These are phyloP conservation scores for Machaerirhynchus nigripectus DNA, from an alignment of 2,113 vertebrate genomes.

Conservation along the genomic window DNA sequence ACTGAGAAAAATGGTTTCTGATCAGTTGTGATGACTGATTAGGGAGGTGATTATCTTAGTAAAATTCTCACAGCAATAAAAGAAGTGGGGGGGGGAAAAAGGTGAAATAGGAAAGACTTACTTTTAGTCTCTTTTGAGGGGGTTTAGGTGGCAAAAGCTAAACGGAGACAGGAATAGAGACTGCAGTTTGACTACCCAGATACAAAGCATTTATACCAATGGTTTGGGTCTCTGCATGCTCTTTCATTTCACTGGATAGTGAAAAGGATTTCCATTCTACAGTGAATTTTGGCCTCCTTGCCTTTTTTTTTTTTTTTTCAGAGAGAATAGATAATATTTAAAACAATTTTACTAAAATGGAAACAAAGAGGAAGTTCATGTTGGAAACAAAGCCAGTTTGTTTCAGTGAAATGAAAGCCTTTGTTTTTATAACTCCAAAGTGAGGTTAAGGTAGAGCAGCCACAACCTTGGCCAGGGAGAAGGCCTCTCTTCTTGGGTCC, in stretches of 20 bases:
- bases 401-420: not conserved
- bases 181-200: not conserved
- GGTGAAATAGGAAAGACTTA: not conserved
- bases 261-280: not conserved
- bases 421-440: not conserved
- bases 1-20: not conserved
- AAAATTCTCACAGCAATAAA: not conserved
- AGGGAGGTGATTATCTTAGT: not conserved
- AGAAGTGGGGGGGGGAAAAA: fast-evolving
- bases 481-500: not conserved
- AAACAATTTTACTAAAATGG: not conserved
- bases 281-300: not conserved
- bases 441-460: not conserved
- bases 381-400: not conserved
- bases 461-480: not conserved
- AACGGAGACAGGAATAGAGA: not conserved
- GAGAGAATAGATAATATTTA: not conserved
- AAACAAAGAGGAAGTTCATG: not conserved
- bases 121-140: not conserved
- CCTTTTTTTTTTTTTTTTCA: not conserved
- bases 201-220: not conserved
- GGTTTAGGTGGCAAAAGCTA: not conserved
- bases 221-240: not conserved
- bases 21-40: not conserved
- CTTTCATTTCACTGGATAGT: not conserved